Base-by-base conservation (phyloP, 2,113 vertebrate species). In the Burhinus oedicnemus region DNA sequence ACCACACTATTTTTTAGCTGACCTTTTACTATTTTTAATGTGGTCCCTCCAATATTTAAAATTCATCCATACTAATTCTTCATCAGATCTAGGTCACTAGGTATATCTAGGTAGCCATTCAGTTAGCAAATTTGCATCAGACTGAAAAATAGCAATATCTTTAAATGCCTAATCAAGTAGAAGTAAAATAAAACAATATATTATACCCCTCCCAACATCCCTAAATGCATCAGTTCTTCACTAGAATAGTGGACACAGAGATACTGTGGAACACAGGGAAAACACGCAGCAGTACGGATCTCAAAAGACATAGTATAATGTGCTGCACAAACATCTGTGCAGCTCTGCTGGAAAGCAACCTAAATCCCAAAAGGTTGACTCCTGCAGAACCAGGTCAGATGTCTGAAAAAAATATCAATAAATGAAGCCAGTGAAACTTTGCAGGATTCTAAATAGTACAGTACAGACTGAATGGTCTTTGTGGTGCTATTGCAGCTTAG, bases 221-320 rank as follows among this genome's bases (percentile, higher is more conserved):
- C n/a, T 34, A 51, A 83, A 86, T 3, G 2, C 27, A 75, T 3
- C 5, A 19, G 1, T 16, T 62, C 32, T 36, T n/a, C 45, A 7
- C 40, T 47, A 42, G 17, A n/a, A 1, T 0, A 22, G 29, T 17
- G 45, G 65, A 7, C 44, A 34, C 44, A 32, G 49, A 34, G 51
- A 2, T 47, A 27, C 30, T 58, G 15, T 6, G 71, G 45, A 68
- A 52, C 15, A 12, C 0, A 17, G 14, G 12, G 30, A 42, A 23
- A 20, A 51, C 49, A 30, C 3, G 4, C 36, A 58, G 47, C 25
- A 54, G 55, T 1, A 26, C 0, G 3, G 29, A 44, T 15, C 30
- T n/a, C 34, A 30, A 9, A 23, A 36, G 9, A 3, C 12, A 38
- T 8, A 16, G 2, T 1, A 45, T 0, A 11, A 18, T 0, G 5